Evolutionary conservation across 2,797 vertebrate species (phyloP).

Genomic region (Amblyraja radiata): DNA sequence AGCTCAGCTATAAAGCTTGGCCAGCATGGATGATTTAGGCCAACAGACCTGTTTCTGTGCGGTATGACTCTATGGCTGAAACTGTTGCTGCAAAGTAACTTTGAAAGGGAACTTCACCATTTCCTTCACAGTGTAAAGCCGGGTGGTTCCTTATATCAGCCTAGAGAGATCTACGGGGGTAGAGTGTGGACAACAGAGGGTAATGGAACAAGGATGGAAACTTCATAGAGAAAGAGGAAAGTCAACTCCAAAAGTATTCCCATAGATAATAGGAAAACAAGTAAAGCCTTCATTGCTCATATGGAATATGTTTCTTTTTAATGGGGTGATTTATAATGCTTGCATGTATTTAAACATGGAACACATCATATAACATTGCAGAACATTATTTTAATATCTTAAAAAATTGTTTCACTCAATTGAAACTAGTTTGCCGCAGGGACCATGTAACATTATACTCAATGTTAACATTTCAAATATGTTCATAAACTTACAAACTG

Average conservation of each 20-base stretch:
- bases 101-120: not conserved
- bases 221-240: not conserved
- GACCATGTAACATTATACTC: not conserved
- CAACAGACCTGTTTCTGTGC: no score
- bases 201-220: not conserved
- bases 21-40: no score
- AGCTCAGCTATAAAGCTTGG: no score
- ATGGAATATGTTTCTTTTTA: not conserved
- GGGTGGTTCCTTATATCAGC: not conserved
- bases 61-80: not conserved
- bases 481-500: not conserved
- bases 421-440: not conserved
- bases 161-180: not conserved
- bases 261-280: not conserved
- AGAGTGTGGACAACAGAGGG: not conserved
- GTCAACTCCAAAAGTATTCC: not conserved
- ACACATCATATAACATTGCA: slow-evolving; percentile 9
- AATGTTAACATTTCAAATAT: not conserved
- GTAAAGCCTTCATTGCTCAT: not conserved
- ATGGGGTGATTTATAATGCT: not conserved
- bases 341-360: not conserved
- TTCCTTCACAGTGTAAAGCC: not conserved
- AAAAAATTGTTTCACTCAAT: not conserved
- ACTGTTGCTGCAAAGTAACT: not conserved
- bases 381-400: not conserved